Evolutionary conservation across 2,113 vertebrate genomes (phyloP).

Genomic region (Marmota flaviventris): DNA sequence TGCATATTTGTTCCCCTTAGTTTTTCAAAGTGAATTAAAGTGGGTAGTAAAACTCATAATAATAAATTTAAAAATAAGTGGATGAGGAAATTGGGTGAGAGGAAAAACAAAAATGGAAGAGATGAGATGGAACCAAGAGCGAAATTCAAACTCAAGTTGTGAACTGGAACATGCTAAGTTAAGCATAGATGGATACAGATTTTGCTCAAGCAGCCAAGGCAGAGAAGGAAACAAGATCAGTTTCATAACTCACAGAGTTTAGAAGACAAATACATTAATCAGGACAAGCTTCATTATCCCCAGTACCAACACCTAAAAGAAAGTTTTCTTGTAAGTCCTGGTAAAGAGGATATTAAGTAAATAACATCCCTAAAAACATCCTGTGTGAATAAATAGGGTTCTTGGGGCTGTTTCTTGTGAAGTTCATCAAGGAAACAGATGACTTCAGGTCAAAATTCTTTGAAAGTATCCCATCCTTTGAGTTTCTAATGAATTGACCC

Average conservation of each 20-base stretch:
- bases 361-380: not conserved
- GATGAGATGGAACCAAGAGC: not conserved
- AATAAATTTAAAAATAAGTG: not conserved
- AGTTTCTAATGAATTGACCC: not conserved
- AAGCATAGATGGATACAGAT: not conserved
- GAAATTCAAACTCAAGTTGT: not conserved
- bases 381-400: not conserved
- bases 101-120: not conserved
- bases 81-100: not conserved
- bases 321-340: not conserved
- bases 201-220: not conserved
- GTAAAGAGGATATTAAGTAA: not conserved
- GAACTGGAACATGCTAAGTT: not conserved
- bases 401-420: not conserved
- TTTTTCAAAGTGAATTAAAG: not conserved
- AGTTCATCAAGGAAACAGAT: not conserved
- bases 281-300: not conserved
- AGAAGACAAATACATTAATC: not conserved
- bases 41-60: not conserved
- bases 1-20: not conserved
- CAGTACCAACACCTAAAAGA: not conserved
- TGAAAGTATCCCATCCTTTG: not conserved
- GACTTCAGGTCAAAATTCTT: not conserved
- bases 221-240: not conserved
- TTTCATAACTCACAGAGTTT: not conserved